Base-by-base conservation (phyloP, 1,140 invertebrate species). In the Listronotus oregonensis region DNA sequence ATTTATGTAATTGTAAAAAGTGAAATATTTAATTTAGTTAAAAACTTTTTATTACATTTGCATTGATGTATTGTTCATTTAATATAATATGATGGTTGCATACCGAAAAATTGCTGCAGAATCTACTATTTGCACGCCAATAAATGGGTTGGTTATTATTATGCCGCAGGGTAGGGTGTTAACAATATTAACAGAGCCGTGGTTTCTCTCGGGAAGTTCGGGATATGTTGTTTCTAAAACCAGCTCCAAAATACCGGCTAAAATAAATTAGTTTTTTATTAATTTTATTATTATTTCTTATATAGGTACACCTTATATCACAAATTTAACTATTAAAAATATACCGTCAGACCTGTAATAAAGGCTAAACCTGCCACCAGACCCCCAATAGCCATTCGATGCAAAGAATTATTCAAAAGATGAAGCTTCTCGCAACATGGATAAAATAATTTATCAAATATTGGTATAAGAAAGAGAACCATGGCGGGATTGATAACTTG, bases 371-470 rank as follows among this genome's bases (percentile, higher is more conserved):
- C 82, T 42, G 86, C 85, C 9, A 90, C 74, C 34, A 89, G 64
- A 52, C 89, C 88, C 39, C 90, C 90, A 6, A 84, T 73, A 0
- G 82, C 80, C 82, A 92, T 90, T 63, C 87, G 81, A 67, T 89
- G 84, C 42, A 91, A 75, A 1, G 86, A 84, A 65, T 80, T 83
- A 46, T 73, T 80, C 2, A 86, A 80, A 37, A 79, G 31, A 27
- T 75, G 66, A 21, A 67, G 56, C 69, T 73, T 77, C 10, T 57
- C 59, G 49, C 81, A 76, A 21, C 73, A 68, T 0, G 79, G 81
- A 75, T 89, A 89, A 7, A 89, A 70, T 1, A 82, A 37, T 46
- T 78, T 78, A 66, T 90, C 87, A 56, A 79, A 90, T 6, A 90
- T 34, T 6, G 89, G 90, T 64, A 91, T 89, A 15, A 90, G 73